Evolutionary conservation across 2,888 invertebrate species (phyloP).

Genomic region (Neoscelio sp.): DNA sequence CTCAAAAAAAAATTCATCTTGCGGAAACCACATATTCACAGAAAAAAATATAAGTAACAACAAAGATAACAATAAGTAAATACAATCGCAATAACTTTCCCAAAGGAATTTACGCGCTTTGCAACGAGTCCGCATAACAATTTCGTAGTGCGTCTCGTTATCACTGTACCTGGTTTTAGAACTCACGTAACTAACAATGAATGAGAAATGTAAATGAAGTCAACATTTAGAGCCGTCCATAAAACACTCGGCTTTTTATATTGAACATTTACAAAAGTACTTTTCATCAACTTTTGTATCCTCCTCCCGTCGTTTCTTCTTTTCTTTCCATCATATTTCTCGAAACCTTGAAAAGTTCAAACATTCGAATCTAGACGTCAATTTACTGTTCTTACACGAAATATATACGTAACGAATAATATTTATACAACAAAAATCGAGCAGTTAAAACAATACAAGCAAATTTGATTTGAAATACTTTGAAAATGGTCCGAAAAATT

Average conservation of each 20-base stretch:
- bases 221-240: slow-evolving; percentile 58
- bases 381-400: not conserved
- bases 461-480: too few species aligned
- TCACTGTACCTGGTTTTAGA: slow-evolving; percentile 62
- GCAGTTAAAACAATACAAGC: too few species aligned
- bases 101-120: slow-evolving; percentile 18
- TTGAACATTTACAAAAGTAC: slow-evolving; percentile 61
- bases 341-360: slow-evolving; percentile 57
- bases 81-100: slow-evolving; percentile 25
- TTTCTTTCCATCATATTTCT: slow-evolving; percentile 27
- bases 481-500: too few species aligned
- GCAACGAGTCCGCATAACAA: slow-evolving; percentile 40
- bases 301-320: slow-evolving; percentile 30
- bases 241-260: slow-evolving; percentile 63
- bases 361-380: slow-evolving; percentile 17
- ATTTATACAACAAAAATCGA: too few species aligned
- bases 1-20: too few species aligned
- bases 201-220: slow-evolving; percentile 60
- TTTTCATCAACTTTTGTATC: slow-evolving; percentile 58
- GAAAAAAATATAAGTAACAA: too few species aligned
- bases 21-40: too few species aligned
- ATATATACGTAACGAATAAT: too few species aligned
- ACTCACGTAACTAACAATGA: slow-evolving; percentile 51
- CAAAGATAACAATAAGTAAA: slow-evolving; percentile 24
- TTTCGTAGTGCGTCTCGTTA: slow-evolving; percentile 51